Base-by-base conservation (phyloP, 2,888 invertebrate genomes). In the Pyrochroa serraticornis region DNA sequence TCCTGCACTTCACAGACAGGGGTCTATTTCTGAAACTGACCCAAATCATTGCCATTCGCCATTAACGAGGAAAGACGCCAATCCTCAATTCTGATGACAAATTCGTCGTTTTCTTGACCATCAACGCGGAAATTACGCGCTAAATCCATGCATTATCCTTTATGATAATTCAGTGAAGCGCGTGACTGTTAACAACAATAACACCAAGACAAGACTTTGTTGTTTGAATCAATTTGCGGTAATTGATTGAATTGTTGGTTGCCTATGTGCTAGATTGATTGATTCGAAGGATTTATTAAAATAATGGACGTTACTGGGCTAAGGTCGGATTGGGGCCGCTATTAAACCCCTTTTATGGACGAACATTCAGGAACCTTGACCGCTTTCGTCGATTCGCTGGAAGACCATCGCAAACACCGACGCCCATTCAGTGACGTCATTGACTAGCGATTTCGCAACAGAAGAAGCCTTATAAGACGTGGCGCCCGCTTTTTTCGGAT, bases 261-360 rank as follows among this genome's bases (percentile, higher is more conserved):
- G 22, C 22, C 22, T 22, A 22, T 22, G 22, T 5, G 22, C 22
- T 5, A 5, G 22, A 22, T 22, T 22, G 22, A 22, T 22, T 22
- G 22, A 22, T 22, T 22, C 22, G 3, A 22, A 22, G 22, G 22
- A 22, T 42, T 14, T n/a, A 13, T 10, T n/a, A 35, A n/a, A 35
- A 35, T 49, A 44, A 51, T 32, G 36, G 57, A 57, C 51, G 49
- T 57, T 51, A 51, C 39, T 58, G 58, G 52, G 58, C 58, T 58
- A 58, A 58, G 58, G 58, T 58, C 58, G 53, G 38, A 13, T 32
- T 31, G 10, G 10, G 44, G 8, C 45, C 39, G 13, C 54, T 6
- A 42, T 35, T 46, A 50, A 52, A 52, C 37, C 49, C 59, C 54
- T 54, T 49, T 59, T 54, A 54, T 59, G 50, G 54, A 45, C 41